A percentile compares a stretch with the other conserved stretches of the same genome.
Conservation (phyloP, 2,888 invertebrate species). For the Ectemnius continuus region DNA sequence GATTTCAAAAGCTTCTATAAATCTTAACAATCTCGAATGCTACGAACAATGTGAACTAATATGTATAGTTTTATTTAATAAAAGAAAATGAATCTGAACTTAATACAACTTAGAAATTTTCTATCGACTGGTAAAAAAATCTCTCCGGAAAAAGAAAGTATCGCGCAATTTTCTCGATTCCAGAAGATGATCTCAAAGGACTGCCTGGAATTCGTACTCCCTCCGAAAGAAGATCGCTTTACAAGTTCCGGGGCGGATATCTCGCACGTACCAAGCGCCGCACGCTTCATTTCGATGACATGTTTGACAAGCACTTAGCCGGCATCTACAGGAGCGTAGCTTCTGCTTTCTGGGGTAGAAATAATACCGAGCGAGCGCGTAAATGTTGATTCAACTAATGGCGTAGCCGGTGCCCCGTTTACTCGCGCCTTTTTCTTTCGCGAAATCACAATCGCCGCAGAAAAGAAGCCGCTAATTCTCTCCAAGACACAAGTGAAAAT, state of each 20-base stretch:
- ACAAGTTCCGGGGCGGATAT: not conserved
- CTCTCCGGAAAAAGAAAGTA: too few relatives aligned
- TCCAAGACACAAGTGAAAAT: slow-evolving; percentile 26
- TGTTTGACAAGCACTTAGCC: slow-evolving; percentile 35
- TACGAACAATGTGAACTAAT: too few relatives aligned
- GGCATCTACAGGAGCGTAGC: slow-evolving; percentile 25
- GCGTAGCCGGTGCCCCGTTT: slow-evolving; percentile 29
- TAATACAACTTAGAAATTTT: too few relatives aligned
- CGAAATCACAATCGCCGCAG: not conserved
- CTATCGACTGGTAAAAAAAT: too few relatives aligned
- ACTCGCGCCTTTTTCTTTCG: slow-evolving; percentile 15
- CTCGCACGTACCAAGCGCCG: slow-evolving; percentile 18
- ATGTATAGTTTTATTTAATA: too few relatives aligned
- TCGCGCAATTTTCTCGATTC: too few relatives aligned
- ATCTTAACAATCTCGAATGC: too few relatives aligned
- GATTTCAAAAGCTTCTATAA: too few relatives aligned
- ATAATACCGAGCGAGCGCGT: slow-evolving; percentile 55
- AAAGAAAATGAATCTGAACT: too few relatives aligned
- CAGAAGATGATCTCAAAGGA: too few relatives aligned
- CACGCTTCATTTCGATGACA: slow-evolving; percentile 2
- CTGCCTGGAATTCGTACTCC: too few relatives aligned
- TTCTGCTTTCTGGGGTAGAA: slow-evolving; percentile 54
- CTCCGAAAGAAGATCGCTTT: too few relatives aligned
- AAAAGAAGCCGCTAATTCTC: slow-evolving; percentile 26
- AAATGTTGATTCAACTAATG: slow-evolving; percentile 66